A percentile compares a stretch with the other conserved stretches of the same genome.
Evolutionary conservation across 2,888 invertebrate species (phyloP).

Genomic region (Parnassius apollo): DNA sequence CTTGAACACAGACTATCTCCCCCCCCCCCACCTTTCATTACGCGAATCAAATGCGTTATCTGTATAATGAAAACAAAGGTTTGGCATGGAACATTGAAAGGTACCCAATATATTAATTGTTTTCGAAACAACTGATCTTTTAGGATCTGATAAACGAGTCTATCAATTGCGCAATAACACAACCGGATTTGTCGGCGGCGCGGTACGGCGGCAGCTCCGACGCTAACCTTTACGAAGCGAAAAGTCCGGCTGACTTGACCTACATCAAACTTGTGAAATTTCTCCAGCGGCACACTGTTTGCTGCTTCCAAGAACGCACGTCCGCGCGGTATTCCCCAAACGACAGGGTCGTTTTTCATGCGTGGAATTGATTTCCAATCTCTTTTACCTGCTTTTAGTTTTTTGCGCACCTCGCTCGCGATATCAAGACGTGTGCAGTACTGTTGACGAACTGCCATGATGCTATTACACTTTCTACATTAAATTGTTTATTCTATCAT

Average conservation of each 20-base stretch:
- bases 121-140: slow-evolving; percentile 65
- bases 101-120: slow-evolving; percentile 34
- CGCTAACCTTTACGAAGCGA: slow-evolving; percentile 75
- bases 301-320: slow-evolving; percentile 64
- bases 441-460: too few species aligned
- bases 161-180: slow-evolving; percentile 68
- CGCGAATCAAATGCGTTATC: neutral
- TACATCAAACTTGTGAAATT: slow-evolving; percentile 76
- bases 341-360: slow-evolving; percentile 22
- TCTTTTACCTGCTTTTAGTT: slow-evolving; percentile 40
- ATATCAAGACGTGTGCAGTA: too few species aligned
- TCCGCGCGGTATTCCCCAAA: slow-evolving; percentile 64
- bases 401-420: neutral
- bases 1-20: too few species aligned
- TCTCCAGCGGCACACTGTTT: slow-evolving; percentile 59
- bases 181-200: slow-evolving; percentile 60
- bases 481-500: too few species aligned
- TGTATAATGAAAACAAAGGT: neutral
- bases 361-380: slow-evolving; percentile 16
- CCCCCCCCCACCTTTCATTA: neutral
- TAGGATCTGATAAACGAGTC: slow-evolving; percentile 70
- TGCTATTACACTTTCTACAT: too few species aligned
- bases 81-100: neutral
- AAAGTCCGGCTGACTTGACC: slow-evolving; percentile 80
- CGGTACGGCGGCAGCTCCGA: slow-evolving; percentile 43